Percentiles rank a stretch among this genome's conserved stretches.
These are phyloP conservation scores for Leucania comma DNA, from an alignment of 2,888 invertebrate genomes.

Conservation along the genomic window DNA sequence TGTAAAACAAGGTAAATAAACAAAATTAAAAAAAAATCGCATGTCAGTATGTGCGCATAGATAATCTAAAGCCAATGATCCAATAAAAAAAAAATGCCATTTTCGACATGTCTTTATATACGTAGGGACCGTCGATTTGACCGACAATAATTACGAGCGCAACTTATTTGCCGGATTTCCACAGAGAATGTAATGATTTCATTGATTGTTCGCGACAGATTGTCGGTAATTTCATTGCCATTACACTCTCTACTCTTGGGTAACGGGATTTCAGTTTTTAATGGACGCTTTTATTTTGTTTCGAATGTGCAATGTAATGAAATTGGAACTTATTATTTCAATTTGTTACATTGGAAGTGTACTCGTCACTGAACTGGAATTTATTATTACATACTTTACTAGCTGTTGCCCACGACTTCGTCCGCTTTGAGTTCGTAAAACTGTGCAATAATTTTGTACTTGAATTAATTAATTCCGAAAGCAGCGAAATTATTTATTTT, in stretches of 20 bases:
- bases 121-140: too few species aligned
- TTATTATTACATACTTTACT: background rate
- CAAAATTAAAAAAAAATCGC: too few species aligned
- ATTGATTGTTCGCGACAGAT: constrained; percentile 73
- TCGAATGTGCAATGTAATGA: constrained; percentile 3
- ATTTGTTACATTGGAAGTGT: constrained; percentile 6
- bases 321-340: constrained; percentile 35
- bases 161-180: constrained; percentile 71
- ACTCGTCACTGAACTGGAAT: background rate
- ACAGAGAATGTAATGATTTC: constrained; percentile 69
- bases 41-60: too few species aligned
- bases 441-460: too few species aligned
- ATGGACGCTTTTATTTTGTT: constrained; percentile 41
- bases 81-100: too few species aligned
- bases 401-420: too few species aligned
- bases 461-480: too few species aligned
- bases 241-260: constrained; percentile 48
- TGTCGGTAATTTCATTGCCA: constrained; percentile 63
- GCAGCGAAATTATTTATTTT: too few species aligned
- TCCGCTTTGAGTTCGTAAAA: too few species aligned
- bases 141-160: constrained; percentile 69
- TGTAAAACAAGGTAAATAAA: too few species aligned
- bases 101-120: too few species aligned
- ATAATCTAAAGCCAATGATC: too few species aligned
- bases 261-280: constrained; percentile 39